Conservation (phyloP, 2,113 vertebrate genomes). For the Ceyx cyanopectus region DNA sequence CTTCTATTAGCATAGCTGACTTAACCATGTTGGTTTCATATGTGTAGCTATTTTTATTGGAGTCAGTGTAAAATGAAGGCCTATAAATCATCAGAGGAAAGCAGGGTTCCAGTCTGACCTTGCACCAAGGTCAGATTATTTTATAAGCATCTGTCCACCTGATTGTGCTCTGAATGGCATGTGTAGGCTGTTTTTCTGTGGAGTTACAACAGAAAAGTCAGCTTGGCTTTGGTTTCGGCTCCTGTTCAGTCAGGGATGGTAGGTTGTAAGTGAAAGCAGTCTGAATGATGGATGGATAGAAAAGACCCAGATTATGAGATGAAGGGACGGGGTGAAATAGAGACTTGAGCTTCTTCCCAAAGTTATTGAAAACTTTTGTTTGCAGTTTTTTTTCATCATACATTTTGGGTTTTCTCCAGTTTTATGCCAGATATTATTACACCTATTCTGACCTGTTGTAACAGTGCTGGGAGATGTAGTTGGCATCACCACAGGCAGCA, state of each 20-base stretch:
- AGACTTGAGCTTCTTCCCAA: not conserved
- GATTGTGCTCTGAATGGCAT: not conserved
- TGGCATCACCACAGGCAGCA: not conserved
- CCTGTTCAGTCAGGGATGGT: accelerated
- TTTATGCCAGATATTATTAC: not conserved
- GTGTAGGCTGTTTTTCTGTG: not conserved
- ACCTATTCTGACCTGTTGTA: not conserved
- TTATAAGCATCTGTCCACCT: not conserved
- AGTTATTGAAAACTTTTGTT: not conserved
- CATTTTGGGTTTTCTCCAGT: not conserved
- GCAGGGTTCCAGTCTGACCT: not conserved
- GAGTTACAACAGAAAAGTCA: not conserved
- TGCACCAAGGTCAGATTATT: not conserved
- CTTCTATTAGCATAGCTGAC: not conserved
- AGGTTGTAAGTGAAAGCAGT: not conserved
- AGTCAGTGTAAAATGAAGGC: not conserved
- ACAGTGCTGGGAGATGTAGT: not conserved
- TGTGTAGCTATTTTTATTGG: not conserved
- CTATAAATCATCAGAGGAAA: not conserved
- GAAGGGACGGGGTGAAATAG: not conserved
- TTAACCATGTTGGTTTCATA: not conserved
- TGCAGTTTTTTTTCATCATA: not conserved
- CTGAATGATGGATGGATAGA: not conserved
- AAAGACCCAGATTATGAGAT: not conserved
- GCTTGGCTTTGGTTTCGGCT: not conserved